These are phyloP conservation scores for Amphilophus citrinellus DNA, from an alignment of 2,113 vertebrate species.

Conservation along the genomic window DNA sequence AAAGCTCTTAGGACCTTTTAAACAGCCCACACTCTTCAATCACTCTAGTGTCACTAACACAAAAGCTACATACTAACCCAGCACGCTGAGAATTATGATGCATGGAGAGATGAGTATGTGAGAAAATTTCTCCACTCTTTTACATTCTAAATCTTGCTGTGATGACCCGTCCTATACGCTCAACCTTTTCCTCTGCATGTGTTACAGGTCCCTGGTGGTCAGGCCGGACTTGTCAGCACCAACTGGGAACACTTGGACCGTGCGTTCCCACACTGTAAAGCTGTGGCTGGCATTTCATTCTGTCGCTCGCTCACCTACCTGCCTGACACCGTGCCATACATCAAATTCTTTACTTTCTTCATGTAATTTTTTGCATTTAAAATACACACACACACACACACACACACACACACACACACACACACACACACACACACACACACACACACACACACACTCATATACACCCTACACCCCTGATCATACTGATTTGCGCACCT, in stretches of 20 bases:
- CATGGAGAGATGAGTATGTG: background rate
- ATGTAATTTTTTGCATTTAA: too few relatives aligned
- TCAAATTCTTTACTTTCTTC: too few relatives aligned
- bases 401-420: too few relatives aligned
- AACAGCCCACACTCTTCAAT: background rate
- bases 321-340: too few relatives aligned
- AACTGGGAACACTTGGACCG: too few relatives aligned
- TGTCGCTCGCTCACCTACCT: too few relatives aligned
- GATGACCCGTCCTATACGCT: background rate
- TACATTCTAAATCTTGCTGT: background rate
- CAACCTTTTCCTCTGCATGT: too few relatives aligned
- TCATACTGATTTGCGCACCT: background rate
- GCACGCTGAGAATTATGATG: background rate
- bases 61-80: background rate
- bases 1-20: background rate
- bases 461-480: background rate
- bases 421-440: background rate
- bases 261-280: too few relatives aligned
- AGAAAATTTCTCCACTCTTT: background rate
- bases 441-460: too few relatives aligned
- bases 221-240: too few relatives aligned
- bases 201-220: too few relatives aligned
- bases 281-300: too few relatives aligned
- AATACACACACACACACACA: background rate
- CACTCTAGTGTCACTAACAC: background rate